Percentiles rank a stretch among this genome's conserved stretches.
These are phyloP conservation scores for Proisotoma minuta DNA, from an alignment of 2,888 invertebrate genomes.

Conservation along the genomic window DNA sequence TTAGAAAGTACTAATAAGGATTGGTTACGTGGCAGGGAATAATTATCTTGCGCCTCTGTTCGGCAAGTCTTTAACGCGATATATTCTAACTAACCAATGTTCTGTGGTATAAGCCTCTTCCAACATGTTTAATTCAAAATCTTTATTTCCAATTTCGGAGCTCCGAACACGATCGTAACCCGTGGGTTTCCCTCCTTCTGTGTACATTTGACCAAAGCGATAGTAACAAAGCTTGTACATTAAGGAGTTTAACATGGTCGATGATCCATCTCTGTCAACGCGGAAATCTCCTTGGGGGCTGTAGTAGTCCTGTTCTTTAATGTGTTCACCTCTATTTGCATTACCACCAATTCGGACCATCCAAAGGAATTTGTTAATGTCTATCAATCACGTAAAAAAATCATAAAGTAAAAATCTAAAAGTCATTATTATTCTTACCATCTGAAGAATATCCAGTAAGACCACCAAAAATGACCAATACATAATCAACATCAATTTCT, in stretches of 20 bases:
- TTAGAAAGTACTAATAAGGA: neutral
- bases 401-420: constrained; percentile 1
- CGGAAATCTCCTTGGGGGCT: constrained; percentile 92
- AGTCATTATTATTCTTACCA: constrained; percentile 58
- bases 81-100: constrained; percentile 97
- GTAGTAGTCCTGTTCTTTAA: constrained; percentile 95
- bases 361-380: constrained; percentile 99
- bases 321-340: constrained; percentile 88
- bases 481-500: constrained; percentile 95
- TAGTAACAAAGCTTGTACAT: constrained; percentile 99
- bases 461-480: constrained; percentile 97
- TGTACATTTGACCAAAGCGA: constrained; percentile 92
- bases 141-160: constrained; percentile 96
- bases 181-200: constrained; percentile 85
- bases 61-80: constrained; percentile 90
- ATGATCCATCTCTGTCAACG: constrained; percentile 89
- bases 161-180: constrained; percentile 94
- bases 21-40: no score
- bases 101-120: constrained; percentile 99
- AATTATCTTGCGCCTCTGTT: constrained; percentile 63
- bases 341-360: constrained; percentile 97
- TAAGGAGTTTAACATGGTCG: constrained; percentile 85
- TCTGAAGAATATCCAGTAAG: constrained; percentile 97
- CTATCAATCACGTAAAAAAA: constrained; percentile 53
- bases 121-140: constrained; percentile 94